phyloP scores from a whole-genome alignment of 2,797 vertebrate species.

The Gobio occitaniae region DNA sequence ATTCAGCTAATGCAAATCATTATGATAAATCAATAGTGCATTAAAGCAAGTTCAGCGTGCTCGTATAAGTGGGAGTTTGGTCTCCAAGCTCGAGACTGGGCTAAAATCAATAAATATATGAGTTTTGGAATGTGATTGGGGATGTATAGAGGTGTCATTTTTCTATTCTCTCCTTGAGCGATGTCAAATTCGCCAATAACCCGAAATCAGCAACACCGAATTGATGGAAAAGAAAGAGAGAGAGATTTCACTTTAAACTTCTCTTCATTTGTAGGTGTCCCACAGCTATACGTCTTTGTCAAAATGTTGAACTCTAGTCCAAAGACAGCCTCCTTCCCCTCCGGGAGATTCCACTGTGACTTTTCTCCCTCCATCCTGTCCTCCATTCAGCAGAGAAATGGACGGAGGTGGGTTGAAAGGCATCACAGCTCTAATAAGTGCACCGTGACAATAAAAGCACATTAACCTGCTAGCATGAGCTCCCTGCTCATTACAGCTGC shows the following conservation, averaged over 20 bases:
- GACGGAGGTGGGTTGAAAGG: conserved; percentile 50
- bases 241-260: conserved; percentile 73
- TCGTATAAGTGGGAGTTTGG: conserved; percentile 42
- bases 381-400: conserved; percentile 23
- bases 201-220: conserved; percentile 49
- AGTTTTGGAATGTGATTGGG: conserved; percentile 43
- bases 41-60: conserved; percentile 52
- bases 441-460: conserved; percentile 77
- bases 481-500: conserved; percentile 72
- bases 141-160: conserved; percentile 61
- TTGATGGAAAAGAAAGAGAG: conserved; percentile 24
- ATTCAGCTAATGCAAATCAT: conserved; percentile 60
- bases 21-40: conserved; percentile 62
- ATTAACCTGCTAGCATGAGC: conserved; percentile 78
- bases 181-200: conserved; percentile 64
- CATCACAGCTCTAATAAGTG: conserved; percentile 85
- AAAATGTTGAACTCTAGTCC: conserved; percentile 76
- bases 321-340: conserved; percentile 75
- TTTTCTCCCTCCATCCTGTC: conserved; percentile 54
- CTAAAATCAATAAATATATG: conserved; percentile 52
- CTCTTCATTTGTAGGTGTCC: conserved; percentile 75
- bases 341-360: conserved; percentile 76
- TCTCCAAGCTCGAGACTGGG: conserved; percentile 36
- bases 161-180: conserved; percentile 55
- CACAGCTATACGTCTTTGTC: conserved; percentile 81